Conservation (phyloP, 2,113 vertebrate genomes). For the Nycticryphes semicollaris region DNA sequence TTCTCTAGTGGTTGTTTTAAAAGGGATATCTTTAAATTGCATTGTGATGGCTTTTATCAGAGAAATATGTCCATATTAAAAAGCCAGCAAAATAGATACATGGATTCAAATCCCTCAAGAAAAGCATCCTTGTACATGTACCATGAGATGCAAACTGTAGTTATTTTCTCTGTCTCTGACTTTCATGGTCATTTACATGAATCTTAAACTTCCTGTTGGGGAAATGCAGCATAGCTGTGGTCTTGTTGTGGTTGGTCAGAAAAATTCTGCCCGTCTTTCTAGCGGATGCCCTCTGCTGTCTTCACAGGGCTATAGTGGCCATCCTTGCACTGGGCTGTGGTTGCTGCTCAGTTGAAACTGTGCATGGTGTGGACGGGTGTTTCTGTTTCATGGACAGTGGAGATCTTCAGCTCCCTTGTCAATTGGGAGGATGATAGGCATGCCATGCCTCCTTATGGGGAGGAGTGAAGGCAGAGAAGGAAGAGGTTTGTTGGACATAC, state of each 20-base stretch:
- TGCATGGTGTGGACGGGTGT: neutral
- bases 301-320: neutral
- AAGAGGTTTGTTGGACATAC: neutral
- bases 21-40: neutral
- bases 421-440: neutral
- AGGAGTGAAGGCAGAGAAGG: neutral
- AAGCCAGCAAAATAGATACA: neutral
- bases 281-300: neutral
- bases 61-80: neutral
- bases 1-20: neutral
- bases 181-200: neutral
- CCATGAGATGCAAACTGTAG: fast-evolving
- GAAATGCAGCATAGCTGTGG: neutral
- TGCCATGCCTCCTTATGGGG: neutral
- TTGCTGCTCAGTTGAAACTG: neutral
- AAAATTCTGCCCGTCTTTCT: neutral
- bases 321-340: neutral
- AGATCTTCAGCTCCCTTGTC: neutral
- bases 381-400: neutral
- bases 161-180: neutral
- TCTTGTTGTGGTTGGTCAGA: neutral
- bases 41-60: neutral
- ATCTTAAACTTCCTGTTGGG: neutral
- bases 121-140: neutral
- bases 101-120: neutral